A percentile compares a stretch with the other conserved stretches of the same genome.
phyloP scores from a whole-genome alignment of 2,797 vertebrate species.

The Sebastes variabilis region DNA sequence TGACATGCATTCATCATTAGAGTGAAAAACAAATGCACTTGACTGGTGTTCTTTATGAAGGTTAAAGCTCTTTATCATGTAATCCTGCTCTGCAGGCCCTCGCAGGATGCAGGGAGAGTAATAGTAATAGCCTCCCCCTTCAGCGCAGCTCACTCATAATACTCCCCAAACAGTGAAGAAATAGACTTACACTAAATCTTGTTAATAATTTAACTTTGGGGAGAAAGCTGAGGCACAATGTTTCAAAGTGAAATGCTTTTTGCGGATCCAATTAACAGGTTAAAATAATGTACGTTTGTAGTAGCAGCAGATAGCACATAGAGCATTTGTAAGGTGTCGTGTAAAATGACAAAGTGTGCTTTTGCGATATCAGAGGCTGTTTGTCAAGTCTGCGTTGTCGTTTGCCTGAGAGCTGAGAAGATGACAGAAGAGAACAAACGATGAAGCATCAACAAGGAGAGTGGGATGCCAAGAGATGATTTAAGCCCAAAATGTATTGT shows the following conservation, averaged over 20 bases:
- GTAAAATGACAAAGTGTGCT: slow-evolving; percentile 43
- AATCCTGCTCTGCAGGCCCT: slow-evolving; percentile 43
- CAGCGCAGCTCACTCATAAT: slow-evolving; percentile 53
- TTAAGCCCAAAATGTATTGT: not conserved
- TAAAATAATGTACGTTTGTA: slow-evolving; percentile 47
- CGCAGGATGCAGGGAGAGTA: slow-evolving; percentile 40
- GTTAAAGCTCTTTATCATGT: slow-evolving; percentile 59
- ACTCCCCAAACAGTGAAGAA: slow-evolving; percentile 50
- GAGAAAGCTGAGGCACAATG: slow-evolving; percentile 14
- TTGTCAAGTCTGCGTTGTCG: slow-evolving; percentile 26
- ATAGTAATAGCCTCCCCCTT: slow-evolving; percentile 56
- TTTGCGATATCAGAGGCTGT: slow-evolving; percentile 34
- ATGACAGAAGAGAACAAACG: slow-evolving; percentile 18
- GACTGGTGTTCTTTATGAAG: slow-evolving; percentile 50
- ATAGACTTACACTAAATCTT: slow-evolving; percentile 57
- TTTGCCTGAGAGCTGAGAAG: slow-evolving; percentile 11
- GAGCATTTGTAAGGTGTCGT: slow-evolving; percentile 22
- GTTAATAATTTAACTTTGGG: slow-evolving; percentile 66
- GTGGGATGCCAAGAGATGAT: not conserved
- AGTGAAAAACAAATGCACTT: slow-evolving; percentile 39
- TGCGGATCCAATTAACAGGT: slow-evolving; percentile 43
- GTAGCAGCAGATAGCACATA: slow-evolving; percentile 26
- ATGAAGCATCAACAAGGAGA: not conserved
- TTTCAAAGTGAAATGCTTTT: slow-evolving; percentile 58
- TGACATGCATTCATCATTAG: slow-evolving; percentile 24